Base-by-base conservation (phyloP, 2,888 invertebrate genomes). In the Andrena bucephala region DNA sequence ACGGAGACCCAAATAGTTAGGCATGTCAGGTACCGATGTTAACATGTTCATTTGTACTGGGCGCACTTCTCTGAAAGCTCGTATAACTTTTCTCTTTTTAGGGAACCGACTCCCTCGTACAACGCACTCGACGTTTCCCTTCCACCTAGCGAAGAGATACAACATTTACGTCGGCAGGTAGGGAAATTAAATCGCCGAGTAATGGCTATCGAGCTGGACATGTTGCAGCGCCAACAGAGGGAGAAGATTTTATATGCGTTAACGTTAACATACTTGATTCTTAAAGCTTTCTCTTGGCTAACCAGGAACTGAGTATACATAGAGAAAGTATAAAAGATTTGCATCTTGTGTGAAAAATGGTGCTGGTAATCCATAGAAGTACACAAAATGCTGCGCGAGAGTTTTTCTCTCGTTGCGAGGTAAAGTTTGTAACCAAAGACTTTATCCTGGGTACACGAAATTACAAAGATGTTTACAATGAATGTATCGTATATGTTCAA, bases 101-200 rank as follows among this genome's bases (percentile, higher is more conserved):
- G 97, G 93, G 96, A 96, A 91, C 95, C 96, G 74, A 97, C 97
- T 33, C 97, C 97, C 42, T 95, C 91, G 8, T 93, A 89, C 76
- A 91, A 84, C 77, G 86, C 89, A 7, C 81, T 93, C 59, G 93
- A 94, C 74, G 92, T 93, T 5, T 92, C 94, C 69, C 83, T 94
- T 63, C 90, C 92, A 31, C 93, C 97, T 83, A 95, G 95, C 57
- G 98, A 98, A 94, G 98, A 98, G 94, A 95, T 98, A 75, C 95
- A 97, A 62, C 97, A 98, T 94, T 95, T 98, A 90, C 96, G 98
- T 82, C 95, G 97, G 67, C 98, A 98, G 94, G 96, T 99, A 91
- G 97, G 97, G 29, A 98, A 98, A 93, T 94, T 99, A 85, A 98
- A 98, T 93, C 96, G 98, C 66, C 96, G 98, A 27, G 97, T 99